phyloP scores from a whole-genome alignment of 2,888 invertebrate genomes.

The Xylocampa areola region DNA sequence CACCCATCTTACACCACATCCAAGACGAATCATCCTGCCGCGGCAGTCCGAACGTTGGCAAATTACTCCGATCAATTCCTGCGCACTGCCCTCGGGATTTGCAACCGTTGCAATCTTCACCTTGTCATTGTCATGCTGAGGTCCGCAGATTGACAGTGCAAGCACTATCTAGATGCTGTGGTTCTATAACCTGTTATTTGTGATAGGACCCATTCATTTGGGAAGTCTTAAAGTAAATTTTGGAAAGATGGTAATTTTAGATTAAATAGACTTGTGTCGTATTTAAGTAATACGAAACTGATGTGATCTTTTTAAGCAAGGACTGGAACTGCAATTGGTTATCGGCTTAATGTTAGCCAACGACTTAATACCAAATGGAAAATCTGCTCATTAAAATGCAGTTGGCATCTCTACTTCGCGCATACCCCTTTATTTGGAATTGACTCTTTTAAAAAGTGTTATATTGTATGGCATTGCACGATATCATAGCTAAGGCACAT shows the following conservation, averaged over 20 bases:
- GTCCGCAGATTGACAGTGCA: conserved; percentile 55
- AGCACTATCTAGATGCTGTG: conserved; percentile 43
- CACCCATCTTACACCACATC: conserved; percentile 28
- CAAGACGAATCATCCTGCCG: conserved; percentile 70
- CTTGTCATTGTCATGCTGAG: conserved; percentile 81
- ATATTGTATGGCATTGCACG: too few relatives aligned
- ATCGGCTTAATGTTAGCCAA: too few relatives aligned
- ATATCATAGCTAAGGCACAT: too few relatives aligned
- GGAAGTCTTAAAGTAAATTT: conserved; percentile 1
- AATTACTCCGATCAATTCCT: conserved; percentile 85
- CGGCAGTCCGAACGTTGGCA: conserved; percentile 73
- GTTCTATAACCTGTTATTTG: conserved; percentile 44
- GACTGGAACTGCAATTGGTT: too few relatives aligned
- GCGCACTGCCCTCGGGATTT: conserved; percentile 73
- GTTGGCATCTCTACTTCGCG: not conserved
- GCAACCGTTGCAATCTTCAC: conserved; percentile 84
- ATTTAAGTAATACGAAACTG: too few relatives aligned
- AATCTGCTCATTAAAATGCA: not conserved
- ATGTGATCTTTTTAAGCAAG: not conserved
- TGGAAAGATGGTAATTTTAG: not conserved
- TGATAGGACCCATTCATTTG: conserved; percentile 27
- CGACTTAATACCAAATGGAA: too few relatives aligned
- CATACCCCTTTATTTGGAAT: too few relatives aligned
- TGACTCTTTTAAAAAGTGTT: too few relatives aligned
- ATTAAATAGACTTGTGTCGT: not conserved